Base-by-base conservation (phyloP, 1,140 invertebrate genomes). In the Leptinotarsa defecta region DNA sequence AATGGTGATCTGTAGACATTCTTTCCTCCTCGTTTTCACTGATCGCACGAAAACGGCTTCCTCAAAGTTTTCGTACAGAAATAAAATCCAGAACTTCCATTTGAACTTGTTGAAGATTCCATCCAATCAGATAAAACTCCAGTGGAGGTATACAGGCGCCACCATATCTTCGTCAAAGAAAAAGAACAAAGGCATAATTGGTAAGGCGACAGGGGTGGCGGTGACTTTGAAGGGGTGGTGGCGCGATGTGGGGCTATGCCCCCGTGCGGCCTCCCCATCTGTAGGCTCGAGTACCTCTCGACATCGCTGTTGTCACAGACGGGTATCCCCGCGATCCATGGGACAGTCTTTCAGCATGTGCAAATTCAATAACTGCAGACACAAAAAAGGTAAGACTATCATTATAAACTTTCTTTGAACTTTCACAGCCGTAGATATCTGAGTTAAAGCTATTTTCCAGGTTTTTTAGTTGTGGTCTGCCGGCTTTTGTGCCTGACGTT, bases 241-340 rank as follows among this genome's bases (percentile, higher is more conserved):
- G 84, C 83, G 84, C 78, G 84, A 86, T 86, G 84, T 84, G 83
- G 84, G 84, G 83, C 83, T 85, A 68, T 86, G 84, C 83, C 84
- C 82, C 68, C 76, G 80, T 81, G 81, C 80, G 77, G 73, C 79
- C 78, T 78, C 79, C 74, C 68, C 79, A 70, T 64, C 76, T 76
- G 79, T 76, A 74, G 76, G 79, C 77, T 64, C 77, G 74, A 74
- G 65, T 73, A 74, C 80, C 73, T 68, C 65, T 65, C 76, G 75
- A 43, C 70, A 78, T 73, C 74, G 74, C 48, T 75, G 70, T 69
- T 72, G 74, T 67, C 75, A 74, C 71, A 80, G 75, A 68, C 68
- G 82, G 69, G 79, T 75, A 68, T 61, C 79, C 34, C 77, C 74
- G 73, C 83, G 82, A 79, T 82, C 81, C 83, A 86, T 86, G 84